Percentiles rank a stretch among this genome's conserved stretches.
Conservation (phyloP, 2,113 vertebrate genomes). For the Leptobrachium leishanense region DNA sequence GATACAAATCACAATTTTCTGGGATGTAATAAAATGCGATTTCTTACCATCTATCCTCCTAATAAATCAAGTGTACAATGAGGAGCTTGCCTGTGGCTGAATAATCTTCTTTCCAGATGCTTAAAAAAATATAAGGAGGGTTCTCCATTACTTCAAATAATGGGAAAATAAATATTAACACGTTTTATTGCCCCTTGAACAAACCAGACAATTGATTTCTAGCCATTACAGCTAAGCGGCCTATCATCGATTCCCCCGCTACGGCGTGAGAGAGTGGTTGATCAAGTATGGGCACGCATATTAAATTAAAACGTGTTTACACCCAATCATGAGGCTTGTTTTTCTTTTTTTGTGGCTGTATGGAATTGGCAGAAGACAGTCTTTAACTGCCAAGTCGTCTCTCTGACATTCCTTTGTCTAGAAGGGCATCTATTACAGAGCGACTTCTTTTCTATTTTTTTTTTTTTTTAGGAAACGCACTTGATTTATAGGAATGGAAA, state of each 20-base stretch:
- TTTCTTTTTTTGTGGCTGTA: slow-evolving; percentile 15
- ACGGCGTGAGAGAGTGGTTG: slow-evolving; percentile 10
- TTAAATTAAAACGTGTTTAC: slow-evolving; percentile 47
- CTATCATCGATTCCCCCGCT: slow-evolving; percentile 31
- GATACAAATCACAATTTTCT: background rate
- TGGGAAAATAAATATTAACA: background rate
- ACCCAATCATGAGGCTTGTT: slow-evolving; percentile 18
- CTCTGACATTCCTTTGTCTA: slow-evolving; percentile 59
- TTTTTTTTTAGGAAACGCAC: slow-evolving; percentile 18
- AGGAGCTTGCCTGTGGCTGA: background rate
- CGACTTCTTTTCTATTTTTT: slow-evolving; percentile 13
- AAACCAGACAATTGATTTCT: background rate
- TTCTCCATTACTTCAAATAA: slow-evolving; percentile 20
- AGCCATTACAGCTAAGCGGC: background rate
- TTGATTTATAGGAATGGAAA: slow-evolving; percentile 37
- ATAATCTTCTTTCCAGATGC: background rate
- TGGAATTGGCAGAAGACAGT: slow-evolving; percentile 19
- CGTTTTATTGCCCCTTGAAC: slow-evolving; percentile 6
- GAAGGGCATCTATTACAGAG: slow-evolving; percentile 58
- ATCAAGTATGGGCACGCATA: slow-evolving; percentile 32
- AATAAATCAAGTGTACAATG: background rate
- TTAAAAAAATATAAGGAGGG: background rate
- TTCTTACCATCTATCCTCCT: background rate
- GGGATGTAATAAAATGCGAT: background rate
- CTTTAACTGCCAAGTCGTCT: slow-evolving; percentile 40